phyloP scores from a whole-genome alignment of 2,888 invertebrate species.

The Hymenopus coronatus region DNA sequence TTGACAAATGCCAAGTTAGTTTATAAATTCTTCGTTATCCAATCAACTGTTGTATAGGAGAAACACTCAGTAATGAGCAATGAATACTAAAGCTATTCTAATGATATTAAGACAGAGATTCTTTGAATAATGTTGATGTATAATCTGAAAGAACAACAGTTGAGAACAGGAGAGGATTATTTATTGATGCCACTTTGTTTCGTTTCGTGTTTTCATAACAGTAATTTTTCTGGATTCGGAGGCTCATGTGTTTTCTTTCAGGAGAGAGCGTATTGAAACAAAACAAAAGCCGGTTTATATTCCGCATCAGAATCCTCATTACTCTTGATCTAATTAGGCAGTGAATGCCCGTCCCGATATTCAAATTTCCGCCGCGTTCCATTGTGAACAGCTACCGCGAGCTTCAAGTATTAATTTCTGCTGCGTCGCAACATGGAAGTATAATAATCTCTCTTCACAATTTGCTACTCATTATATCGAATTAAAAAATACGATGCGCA shows the following conservation, averaged over 20 bases:
- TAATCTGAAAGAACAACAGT: no score
- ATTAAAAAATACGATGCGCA: neutral
- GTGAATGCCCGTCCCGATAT: neutral
- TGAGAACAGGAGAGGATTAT: neutral
- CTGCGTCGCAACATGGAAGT: neutral
- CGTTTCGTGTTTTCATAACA: no score
- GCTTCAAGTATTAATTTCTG: neutral
- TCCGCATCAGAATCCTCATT: neutral
- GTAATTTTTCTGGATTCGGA: neutral
- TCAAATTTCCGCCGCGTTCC: neutral
- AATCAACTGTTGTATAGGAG: no score
- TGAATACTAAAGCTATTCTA: no score
- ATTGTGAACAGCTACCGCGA: neutral
- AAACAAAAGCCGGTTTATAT: neutral
- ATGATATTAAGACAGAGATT: no score
- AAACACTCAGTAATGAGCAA: no score
- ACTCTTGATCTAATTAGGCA: neutral
- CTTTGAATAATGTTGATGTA: no score
- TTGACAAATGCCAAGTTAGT: no score
- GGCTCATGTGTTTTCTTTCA: neutral
- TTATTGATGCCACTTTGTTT: neutral
- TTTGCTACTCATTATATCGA: conserved; percentile 12
- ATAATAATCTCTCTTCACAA: conserved; percentile 9
- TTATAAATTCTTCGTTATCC: no score
- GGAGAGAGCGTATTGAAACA: neutral